phyloP scores from a whole-genome alignment of 2,113 vertebrate genomes.

The Polyodon spathula region DNA sequence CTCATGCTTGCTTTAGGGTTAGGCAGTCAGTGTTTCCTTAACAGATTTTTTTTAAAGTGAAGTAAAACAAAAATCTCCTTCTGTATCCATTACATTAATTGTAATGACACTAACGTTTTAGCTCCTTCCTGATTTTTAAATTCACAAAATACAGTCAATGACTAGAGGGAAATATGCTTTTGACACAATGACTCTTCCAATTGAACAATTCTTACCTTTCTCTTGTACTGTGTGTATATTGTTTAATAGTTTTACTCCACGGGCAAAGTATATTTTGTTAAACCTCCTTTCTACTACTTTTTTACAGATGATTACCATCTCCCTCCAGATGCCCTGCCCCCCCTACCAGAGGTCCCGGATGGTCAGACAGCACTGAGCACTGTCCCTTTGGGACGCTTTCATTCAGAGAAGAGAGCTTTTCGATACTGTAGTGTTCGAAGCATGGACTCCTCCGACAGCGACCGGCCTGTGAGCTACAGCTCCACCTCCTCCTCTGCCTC shows the following conservation, averaged over 20 bases:
- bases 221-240: too few species aligned
- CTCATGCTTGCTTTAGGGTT: too few species aligned
- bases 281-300: slow-evolving; percentile 14
- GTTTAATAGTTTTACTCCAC: too few species aligned
- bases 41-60: too few species aligned
- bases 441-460: slow-evolving; percentile 85
- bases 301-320: slow-evolving; percentile 69
- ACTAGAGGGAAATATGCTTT: background rate
- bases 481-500: slow-evolving; percentile 94
- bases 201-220: too few species aligned
- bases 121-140: background rate
- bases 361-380: slow-evolving; percentile 52
- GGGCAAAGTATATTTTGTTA: too few species aligned
- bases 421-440: slow-evolving; percentile 57
- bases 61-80: too few species aligned
- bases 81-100: too few species aligned
- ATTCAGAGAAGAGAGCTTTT: slow-evolving; percentile 43
- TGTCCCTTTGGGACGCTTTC: slow-evolving; percentile 48
- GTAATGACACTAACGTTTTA: too few species aligned
- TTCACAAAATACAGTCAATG: background rate
- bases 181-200: too few species aligned
- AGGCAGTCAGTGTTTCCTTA: too few species aligned
- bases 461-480: slow-evolving; percentile 89
- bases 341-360: slow-evolving; percentile 60
- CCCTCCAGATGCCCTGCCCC: slow-evolving; percentile 58